Base-by-base conservation (phyloP, 2,888 invertebrate species). In the Brachypalpus laphriformis region DNA sequence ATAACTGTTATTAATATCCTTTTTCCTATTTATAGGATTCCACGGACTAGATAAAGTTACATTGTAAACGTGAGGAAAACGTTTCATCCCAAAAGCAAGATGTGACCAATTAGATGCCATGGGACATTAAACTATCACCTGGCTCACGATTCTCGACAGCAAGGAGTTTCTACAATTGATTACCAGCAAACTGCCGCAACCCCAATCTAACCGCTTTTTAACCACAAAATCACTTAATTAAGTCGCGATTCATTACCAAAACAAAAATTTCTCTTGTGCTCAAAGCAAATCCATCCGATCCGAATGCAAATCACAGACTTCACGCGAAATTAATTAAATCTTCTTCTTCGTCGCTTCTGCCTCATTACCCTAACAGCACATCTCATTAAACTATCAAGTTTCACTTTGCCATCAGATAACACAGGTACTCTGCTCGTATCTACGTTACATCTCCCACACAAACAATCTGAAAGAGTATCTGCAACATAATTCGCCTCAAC, bases 321-420 rank as follows among this genome's bases (percentile, higher is more conserved):
- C 20, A 16, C 20, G 5, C 9, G 16, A 66, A 59, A 45, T 54
- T 66, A 66, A 80, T 74, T 59, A 22, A 72, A 59, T 51, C 16
- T 34, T n/a, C 14, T n/a, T 20, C 14, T 14, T 2, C 18, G 8
- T 28, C 3, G 28, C 18, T 14, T 51, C 34, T 47, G 31, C 57
- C 49, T 51, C 70, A 74, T 75, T 75, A 80, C 42, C 57, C 68
- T 57, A 76, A 63, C 20, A 37, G 25, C 49, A 68, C 83, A 78
- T 72, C 74, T 83, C 63, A 83, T 83, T 83, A 74, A 63, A 70
- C 49, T 49, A 80, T 80, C 83, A 51, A 56, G 68, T 83, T 83
- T 83, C 83, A 80, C 83, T 80, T 83, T 65, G 31, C 61, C 49
- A 68, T 61, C 68, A 59, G 65, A 72, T 66, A 66, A 8, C 37